A percentile compares a stretch with the other conserved stretches of the same genome.
Conservation (phyloP, 2,888 invertebrate species). For the Anthophora plumipes region DNA sequence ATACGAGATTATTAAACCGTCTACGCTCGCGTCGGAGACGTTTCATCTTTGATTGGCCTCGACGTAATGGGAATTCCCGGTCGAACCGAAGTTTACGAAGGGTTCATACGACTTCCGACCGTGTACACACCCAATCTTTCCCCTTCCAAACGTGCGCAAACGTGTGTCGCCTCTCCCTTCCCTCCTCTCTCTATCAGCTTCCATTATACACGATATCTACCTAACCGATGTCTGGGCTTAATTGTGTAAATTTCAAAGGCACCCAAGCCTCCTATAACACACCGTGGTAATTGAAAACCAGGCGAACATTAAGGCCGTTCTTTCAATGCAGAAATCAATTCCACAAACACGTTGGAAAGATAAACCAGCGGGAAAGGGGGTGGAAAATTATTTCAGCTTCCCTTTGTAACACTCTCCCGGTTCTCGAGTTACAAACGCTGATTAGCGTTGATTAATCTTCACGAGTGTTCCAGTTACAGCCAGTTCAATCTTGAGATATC, state of each 20-base stretch:
- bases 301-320: slow-evolving; percentile 2
- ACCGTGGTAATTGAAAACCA: background rate
- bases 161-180: slow-evolving; percentile 13
- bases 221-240: slow-evolving; percentile 42
- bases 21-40: slow-evolving; percentile 70
- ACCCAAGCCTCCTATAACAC: background rate
- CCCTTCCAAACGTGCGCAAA: background rate
- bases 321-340: background rate
- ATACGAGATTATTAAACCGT: slow-evolving; percentile 81
- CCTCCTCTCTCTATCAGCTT: background rate
- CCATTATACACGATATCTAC: slow-evolving; percentile 26
- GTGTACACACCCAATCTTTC: slow-evolving; percentile 29
- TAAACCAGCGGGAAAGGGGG: no score
- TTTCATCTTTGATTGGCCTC: slow-evolving; percentile 80
- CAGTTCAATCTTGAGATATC: background rate
- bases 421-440: no score
- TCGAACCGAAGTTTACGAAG: slow-evolving; percentile 58
- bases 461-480: background rate
- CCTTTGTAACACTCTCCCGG: background rate
- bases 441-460: background rate
- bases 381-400: background rate
- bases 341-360: background rate
- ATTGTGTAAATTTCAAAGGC: slow-evolving; percentile 42
- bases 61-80: slow-evolving; percentile 76
- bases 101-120: slow-evolving; percentile 44